phyloP scores from a whole-genome alignment of 1,140 invertebrate genomes.

The Pinna nobilis region DNA sequence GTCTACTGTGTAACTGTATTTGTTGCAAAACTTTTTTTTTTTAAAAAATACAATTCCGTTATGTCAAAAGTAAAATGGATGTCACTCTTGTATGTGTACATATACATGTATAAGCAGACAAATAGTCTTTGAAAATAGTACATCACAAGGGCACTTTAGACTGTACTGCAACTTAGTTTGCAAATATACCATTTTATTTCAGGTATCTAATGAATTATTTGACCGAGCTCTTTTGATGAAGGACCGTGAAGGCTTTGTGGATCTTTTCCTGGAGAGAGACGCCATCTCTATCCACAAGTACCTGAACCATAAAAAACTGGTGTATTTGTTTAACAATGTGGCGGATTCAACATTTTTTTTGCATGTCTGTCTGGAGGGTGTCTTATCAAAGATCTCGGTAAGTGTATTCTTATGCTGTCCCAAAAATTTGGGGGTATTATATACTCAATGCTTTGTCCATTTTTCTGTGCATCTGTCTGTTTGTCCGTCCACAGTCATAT shows the following conservation, averaged over 20 bases:
- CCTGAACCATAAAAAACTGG: slow-evolving; percentile 64
- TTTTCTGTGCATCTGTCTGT: not conserved
- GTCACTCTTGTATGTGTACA: slow-evolving; percentile 70
- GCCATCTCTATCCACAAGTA: slow-evolving; percentile 70
- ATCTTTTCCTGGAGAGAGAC: slow-evolving; percentile 72
- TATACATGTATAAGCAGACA: slow-evolving; percentile 66
- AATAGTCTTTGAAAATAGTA: slow-evolving; percentile 42
- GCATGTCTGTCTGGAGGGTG: slow-evolving; percentile 69
- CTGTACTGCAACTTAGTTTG: no score
- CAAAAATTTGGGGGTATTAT: not conserved
- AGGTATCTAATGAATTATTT: slow-evolving; percentile 72
- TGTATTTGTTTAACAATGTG: slow-evolving; percentile 66
- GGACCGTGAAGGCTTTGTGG: slow-evolving; percentile 74
- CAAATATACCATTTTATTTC: slow-evolving; percentile 17
- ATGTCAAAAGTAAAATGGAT: slow-evolving; percentile 73
- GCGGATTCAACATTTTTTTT: slow-evolving; percentile 73
- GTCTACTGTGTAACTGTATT: no score
- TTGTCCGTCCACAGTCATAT: not conserved
- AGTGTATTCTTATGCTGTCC: slow-evolving; percentile 2
- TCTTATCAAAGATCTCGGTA: slow-evolving; percentile 63
- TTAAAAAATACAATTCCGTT: no score
- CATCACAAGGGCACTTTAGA: no score
- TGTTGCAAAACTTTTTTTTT: no score
- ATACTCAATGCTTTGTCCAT: not conserved
- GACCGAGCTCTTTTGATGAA: slow-evolving; percentile 68